Percentiles rank a stretch among this genome's conserved stretches.
Conservation (phyloP, 2,888 invertebrate species). For the Drosophila neotestacea region DNA sequence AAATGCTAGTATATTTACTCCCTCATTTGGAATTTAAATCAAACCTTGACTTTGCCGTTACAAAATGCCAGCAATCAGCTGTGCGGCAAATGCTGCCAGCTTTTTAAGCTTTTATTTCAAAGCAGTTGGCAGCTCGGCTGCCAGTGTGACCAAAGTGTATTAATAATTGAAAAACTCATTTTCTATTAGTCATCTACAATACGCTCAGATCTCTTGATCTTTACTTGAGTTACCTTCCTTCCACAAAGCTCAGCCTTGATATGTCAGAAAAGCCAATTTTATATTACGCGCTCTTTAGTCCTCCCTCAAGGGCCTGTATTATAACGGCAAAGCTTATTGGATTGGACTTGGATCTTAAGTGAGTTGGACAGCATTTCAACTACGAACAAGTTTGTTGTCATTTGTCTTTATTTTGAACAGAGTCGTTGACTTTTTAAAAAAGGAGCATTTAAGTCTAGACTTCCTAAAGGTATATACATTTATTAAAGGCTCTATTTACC, state of each 20-base stretch:
- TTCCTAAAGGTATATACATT: slow-evolving; percentile 82
- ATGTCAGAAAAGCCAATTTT: slow-evolving; percentile 80
- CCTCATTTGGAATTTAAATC: slow-evolving; percentile 7
- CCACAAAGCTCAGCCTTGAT: neutral
- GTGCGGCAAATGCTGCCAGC: slow-evolving; percentile 31
- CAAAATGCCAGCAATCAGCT: slow-evolving; percentile 25
- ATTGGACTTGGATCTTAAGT: slow-evolving; percentile 84
- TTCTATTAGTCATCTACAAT: neutral
- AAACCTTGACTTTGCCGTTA: slow-evolving; percentile 4
- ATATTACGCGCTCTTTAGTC: slow-evolving; percentile 85
- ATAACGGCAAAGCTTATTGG: slow-evolving; percentile 85
- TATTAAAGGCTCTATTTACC: neutral
- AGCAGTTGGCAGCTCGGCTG: slow-evolving; percentile 35
- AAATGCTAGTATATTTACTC: slow-evolving; percentile 15
- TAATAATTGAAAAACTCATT: neutral
- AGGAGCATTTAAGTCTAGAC: slow-evolving; percentile 84
- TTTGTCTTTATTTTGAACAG: slow-evolving; percentile 74
- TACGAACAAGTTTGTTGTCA: neutral
- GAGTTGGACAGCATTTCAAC: slow-evolving; percentile 26
- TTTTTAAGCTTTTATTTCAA: neutral
- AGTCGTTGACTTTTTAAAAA: slow-evolving; percentile 83
- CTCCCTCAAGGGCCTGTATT: slow-evolving; percentile 86
- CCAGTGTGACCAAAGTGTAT: slow-evolving; percentile 11
- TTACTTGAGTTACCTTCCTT: neutral
- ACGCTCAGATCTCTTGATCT: neutral